These are phyloP conservation scores for Pelecanus crispus DNA, from an alignment of 2,113 vertebrate genomes.

Conservation along the genomic window DNA sequence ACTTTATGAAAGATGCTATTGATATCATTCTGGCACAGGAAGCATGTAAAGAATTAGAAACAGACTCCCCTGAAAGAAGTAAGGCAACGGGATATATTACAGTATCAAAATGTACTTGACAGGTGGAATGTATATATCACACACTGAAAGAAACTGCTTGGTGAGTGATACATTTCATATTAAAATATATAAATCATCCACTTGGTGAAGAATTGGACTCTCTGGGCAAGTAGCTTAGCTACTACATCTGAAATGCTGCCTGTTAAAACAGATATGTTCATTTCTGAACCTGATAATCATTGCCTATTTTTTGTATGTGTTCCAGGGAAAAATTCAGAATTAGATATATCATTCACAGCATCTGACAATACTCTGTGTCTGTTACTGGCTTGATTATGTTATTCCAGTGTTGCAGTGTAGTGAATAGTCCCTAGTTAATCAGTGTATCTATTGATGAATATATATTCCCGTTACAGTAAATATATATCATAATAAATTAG, in stretches of 20 bases:
- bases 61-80: not conserved
- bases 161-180: slow-evolving; percentile 8
- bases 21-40: not conserved
- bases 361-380: not conserved
- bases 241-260: not conserved
- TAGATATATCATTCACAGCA: not conserved
- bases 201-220: not conserved
- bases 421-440: slow-evolving; percentile 24
- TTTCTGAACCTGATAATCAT: slow-evolving; percentile 22
- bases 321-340: slow-evolving; percentile 14
- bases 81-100: not conserved
- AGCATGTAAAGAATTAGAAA: slow-evolving; percentile 1
- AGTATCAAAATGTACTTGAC: not conserved
- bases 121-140: not conserved
- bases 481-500: slow-evolving; percentile 51
- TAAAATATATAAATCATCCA: slow-evolving; percentile 13
- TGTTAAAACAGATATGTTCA: slow-evolving; percentile 8
- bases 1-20: not conserved
- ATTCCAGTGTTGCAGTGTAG: not conserved
- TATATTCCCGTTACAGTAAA: slow-evolving; percentile 29
- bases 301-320: slow-evolving; percentile 1
- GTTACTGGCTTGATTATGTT: not conserved
- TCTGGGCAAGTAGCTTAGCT: not conserved
- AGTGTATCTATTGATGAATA: slow-evolving; percentile 47
- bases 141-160: not conserved